These are phyloP conservation scores for Hemibagrus guttatus DNA, from an alignment of 2,797 vertebrate genomes.

Conservation along the genomic window DNA sequence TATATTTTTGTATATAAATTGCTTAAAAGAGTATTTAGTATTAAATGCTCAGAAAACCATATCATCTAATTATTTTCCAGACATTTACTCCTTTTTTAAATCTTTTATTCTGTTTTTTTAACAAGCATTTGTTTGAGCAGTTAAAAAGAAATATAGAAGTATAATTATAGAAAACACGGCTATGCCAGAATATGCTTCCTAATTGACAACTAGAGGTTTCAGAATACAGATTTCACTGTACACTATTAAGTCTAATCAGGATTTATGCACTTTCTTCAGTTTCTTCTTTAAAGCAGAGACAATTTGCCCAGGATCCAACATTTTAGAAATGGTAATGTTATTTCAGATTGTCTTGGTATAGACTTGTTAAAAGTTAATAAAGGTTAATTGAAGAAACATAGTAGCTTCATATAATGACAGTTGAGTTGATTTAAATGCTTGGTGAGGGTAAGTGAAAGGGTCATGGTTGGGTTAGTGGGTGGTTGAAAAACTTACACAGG, in stretches of 20 bases:
- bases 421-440: not conserved
- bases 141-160: not conserved
- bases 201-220: not conserved
- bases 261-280: not conserved
- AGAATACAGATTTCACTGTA: not conserved
- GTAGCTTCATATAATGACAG: not conserved
- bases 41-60: not conserved
- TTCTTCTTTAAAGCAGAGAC: not conserved
- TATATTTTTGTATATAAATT: not conserved
- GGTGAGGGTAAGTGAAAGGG: not conserved
- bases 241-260: not conserved
- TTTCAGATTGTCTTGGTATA: not conserved
- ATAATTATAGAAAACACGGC: too few relatives aligned
- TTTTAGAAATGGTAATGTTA: not conserved
- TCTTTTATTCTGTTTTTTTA: not conserved
- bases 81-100: not conserved
- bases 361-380: not conserved
- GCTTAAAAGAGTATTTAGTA: not conserved
- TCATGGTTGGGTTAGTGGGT: not conserved
- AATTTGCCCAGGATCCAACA: not conserved
- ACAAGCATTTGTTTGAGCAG: not conserved
- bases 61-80: not conserved
- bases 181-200: too few relatives aligned
- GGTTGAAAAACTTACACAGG: conserved; percentile 14
- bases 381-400: not conserved